Evolutionary conservation across 2,888 invertebrate genomes (phyloP), one percentile per base, ranked within the genome.

Genomic region (Cosmia trapezina): DNA sequence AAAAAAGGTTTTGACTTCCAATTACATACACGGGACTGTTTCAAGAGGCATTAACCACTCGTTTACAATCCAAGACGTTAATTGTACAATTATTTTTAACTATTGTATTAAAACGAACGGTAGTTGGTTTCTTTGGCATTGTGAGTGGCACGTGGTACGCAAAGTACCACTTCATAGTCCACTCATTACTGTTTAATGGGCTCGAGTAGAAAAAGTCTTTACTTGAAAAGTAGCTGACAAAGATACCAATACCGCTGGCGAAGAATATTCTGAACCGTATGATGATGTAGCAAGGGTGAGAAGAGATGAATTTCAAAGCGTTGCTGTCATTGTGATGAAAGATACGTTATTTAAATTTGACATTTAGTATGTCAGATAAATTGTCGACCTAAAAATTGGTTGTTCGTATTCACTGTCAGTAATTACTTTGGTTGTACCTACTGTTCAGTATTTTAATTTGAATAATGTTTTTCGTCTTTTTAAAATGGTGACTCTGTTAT

Each of bases 111-210:
- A 89, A 90, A 91, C 89, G 91, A 93, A 94, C 95, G 95, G 95
- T 96, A 96, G 96, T 96, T 95, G 88, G 91, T 92, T 92, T 91
- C 93, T 91, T 94, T 94, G 91, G 93, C 87, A 84, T 88, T 88
- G 88, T 90, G 91, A 94, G 93, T 92, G 94, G 96, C 96, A 95
- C 96, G 95, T 95, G 95, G 94, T 94, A 87, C 89, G 92, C 93
- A 93, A 93, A 94, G 92, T 91, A 92, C 91, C 93, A 93, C 95
- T 95, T 92, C 92, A 93, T 93, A 90, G 92, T 89, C 94, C 94
- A 95, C 95, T 96, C 95, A 96, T 96, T 96, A 96, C 93, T 88
- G 89, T 94, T 95, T 95, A 96, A 96, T 95, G 95, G 94, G 94
- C 93, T 94, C 91, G 90, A 89, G 89, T 92, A 90, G 90, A 93